phyloP scores from a whole-genome alignment of 53 echinoderm and acorn worm genomes.

The Actinopyga echinites region DNA sequence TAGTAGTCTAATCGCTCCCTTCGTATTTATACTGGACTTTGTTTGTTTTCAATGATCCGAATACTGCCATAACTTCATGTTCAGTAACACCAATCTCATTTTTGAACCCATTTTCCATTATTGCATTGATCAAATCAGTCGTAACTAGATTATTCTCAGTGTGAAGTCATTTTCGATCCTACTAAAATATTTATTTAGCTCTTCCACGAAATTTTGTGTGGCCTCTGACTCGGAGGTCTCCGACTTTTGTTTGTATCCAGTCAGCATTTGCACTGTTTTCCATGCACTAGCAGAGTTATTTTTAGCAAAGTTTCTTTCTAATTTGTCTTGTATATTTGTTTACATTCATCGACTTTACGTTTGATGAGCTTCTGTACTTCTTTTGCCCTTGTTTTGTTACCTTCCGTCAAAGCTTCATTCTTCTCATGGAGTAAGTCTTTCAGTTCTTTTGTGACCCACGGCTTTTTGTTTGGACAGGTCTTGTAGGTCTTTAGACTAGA shows the following conservation, averaged over 20 bases:
- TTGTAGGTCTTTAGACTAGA: neutral
- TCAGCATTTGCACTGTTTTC: slow-evolving; percentile 34
- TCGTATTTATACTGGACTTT: too few relatives aligned
- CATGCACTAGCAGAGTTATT: slow-evolving; percentile 26
- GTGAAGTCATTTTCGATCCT: too few relatives aligned
- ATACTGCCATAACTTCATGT: too few relatives aligned
- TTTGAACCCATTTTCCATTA: neutral
- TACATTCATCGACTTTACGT: slow-evolving; percentile 15
- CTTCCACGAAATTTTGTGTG: neutral
- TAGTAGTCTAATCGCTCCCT: too few relatives aligned
- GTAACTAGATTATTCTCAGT: neutral
- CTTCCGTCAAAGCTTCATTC: neutral
- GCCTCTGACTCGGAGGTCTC: neutral
- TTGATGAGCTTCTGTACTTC: slow-evolving; percentile 26
- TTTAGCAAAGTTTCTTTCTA: slow-evolving; percentile 10
- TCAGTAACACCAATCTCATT: too few relatives aligned
- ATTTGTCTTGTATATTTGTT: too few relatives aligned
- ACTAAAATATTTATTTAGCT: slow-evolving; percentile 12
- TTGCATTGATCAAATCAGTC: neutral
- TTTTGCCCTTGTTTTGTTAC: neutral
- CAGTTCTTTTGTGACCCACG: slow-evolving; percentile 28
- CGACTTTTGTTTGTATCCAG: slow-evolving; percentile 25
- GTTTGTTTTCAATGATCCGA: too few relatives aligned
- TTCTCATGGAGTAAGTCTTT: slow-evolving; percentile 32
- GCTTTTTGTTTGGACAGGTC: slow-evolving; percentile 34